Conservation (phyloP, 2,888 invertebrate genomes). For the Ichneumoninae sp. region DNA sequence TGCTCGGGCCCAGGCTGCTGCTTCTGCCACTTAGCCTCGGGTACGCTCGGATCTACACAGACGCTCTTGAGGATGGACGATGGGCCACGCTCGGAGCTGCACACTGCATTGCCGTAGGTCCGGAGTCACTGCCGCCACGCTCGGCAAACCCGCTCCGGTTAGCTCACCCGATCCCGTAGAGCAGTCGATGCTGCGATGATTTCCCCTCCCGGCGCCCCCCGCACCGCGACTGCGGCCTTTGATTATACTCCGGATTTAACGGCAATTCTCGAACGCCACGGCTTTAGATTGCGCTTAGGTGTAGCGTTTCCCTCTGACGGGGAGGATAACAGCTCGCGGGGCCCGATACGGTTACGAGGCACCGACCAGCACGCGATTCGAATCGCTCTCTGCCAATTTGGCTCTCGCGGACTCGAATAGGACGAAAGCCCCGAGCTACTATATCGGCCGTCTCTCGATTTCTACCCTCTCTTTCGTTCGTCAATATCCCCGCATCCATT, state of each 20-base stretch:
- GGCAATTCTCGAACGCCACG: slow-evolving; percentile 72
- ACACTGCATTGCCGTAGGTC: slow-evolving; percentile 14
- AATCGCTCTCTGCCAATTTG: slow-evolving; percentile 58
- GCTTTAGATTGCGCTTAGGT: slow-evolving; percentile 76
- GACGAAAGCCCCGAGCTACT: not conserved
- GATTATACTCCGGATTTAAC: slow-evolving; percentile 78
- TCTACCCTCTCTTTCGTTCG: slow-evolving; percentile 32
- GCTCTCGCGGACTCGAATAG: slow-evolving; percentile 37
- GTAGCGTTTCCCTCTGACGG: not conserved
- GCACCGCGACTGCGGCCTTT: slow-evolving; percentile 70
- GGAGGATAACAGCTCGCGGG: not conserved
- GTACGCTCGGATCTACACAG: slow-evolving; percentile 11
- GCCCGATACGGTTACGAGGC: slow-evolving; percentile 50
- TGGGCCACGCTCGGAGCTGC: slow-evolving; percentile 20
- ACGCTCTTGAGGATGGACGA: slow-evolving; percentile 47
- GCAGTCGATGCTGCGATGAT: slow-evolving; percentile 15
- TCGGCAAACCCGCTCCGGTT: slow-evolving; percentile 30
- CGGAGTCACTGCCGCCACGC: slow-evolving; percentile 32
- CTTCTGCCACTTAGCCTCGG: slow-evolving; percentile 36
- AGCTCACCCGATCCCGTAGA: not conserved
- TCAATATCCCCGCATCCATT: slow-evolving; percentile 51
- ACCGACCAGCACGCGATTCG: slow-evolving; percentile 51
- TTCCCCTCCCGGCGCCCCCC: slow-evolving; percentile 1
- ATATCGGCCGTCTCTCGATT: not conserved
- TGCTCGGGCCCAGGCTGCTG: not conserved